Base-by-base conservation (phyloP, 2,888 invertebrate species). In the Zootermopsis nevadensis region DNA sequence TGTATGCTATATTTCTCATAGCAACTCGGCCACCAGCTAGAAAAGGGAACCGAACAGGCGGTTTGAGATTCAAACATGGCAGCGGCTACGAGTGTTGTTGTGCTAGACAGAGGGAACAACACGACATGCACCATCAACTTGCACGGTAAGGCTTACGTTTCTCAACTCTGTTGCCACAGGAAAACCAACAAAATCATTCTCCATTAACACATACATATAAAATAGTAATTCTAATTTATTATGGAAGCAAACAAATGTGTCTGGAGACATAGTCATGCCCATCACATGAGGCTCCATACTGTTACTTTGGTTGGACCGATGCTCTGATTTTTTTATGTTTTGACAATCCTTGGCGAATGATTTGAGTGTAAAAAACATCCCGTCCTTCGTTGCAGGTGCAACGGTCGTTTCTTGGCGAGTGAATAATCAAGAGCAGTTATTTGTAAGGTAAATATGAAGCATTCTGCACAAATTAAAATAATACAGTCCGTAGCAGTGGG, bases 331-430 rank as follows among this genome's bases (percentile, higher is more conserved):
- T 85, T 85, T 85, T 86, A 84, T 85, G 85, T 86, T 86, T 84
- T 84, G 85, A 85, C 83, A 82, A 82, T 79, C 72, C 80, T 83
- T 66, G 74, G 48, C 60, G 77, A 81, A 81, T 81, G 79, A 80
- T 67, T 84, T 80, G 82, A 83, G 77, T 81, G 83, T 74, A 76
- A 80, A 82, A 77, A 81, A 72, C 42, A n/a, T 72, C 77, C 31
- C 53, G 79, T 82, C 27, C 77, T 82, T 84, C 80, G 76, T 87
- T 92, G 93, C 90, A 98, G 98, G 98, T 90, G 98, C 98, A 86
- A 98, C 98, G 83, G 96, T 98, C 86, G 97, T 98, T 86, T 98
- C 98, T 89, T 98, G 98, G 98, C 93, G 97, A 88, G 97, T 97
- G 85, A 96, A 97, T 91, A 98, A 98, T 91, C 97, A 98, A 90